Evolutionary conservation across 2,888 invertebrate genomes (phyloP).

Genomic region (Hirtodrosophila cameraria): DNA sequence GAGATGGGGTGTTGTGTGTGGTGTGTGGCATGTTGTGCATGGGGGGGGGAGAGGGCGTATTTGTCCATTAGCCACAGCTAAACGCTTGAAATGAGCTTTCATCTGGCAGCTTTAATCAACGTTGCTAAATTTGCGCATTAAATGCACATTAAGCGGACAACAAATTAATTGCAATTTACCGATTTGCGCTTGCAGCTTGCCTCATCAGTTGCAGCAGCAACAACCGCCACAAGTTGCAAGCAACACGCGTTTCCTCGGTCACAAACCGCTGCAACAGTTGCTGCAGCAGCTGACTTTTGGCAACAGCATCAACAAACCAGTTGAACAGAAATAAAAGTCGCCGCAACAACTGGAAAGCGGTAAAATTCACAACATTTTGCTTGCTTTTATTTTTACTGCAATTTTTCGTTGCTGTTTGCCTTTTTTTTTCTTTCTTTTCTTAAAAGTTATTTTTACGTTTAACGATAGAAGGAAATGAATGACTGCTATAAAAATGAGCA

Average conservation of each 20-base stretch:
- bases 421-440: neutral
- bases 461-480: constrained; percentile 78
- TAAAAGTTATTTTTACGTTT: constrained; percentile 54
- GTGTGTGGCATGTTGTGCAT: neutral
- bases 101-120: constrained; percentile 56
- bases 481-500: constrained; percentile 51
- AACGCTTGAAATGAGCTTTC: constrained; percentile 60
- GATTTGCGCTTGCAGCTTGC: constrained; percentile 48
- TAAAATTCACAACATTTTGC: constrained; percentile 26
- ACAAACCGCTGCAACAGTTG: constrained; percentile 25
- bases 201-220: constrained; percentile 3
- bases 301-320: constrained; percentile 54
- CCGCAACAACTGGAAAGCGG: constrained; percentile 64
- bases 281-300: constrained; percentile 57
- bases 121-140: constrained; percentile 66
- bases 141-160: constrained; percentile 66
- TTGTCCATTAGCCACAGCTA: constrained; percentile 46
- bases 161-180: constrained; percentile 73
- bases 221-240: constrained; percentile 6
- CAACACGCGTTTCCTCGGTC: constrained; percentile 69
- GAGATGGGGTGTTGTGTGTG: neutral
- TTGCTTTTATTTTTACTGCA: constrained; percentile 22
- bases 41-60: constrained; percentile 24
- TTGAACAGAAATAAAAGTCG: constrained; percentile 53
- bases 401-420: constrained; percentile 20